Base-by-base conservation (phyloP, 1,140 invertebrate genomes). In the Drepana arcuata region DNA sequence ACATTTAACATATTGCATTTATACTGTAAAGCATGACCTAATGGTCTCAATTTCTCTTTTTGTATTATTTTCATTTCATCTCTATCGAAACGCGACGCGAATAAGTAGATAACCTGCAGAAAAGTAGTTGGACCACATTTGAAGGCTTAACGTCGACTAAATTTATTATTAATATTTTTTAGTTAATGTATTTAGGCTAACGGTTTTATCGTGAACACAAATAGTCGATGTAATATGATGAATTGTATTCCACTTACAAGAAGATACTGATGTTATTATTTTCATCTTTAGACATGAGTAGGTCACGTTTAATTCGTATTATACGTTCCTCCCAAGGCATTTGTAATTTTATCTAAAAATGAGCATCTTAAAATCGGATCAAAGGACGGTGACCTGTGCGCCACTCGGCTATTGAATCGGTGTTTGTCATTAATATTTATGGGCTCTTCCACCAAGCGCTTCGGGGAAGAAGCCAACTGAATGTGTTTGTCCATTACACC, bases 351-450 rank as follows among this genome's bases (percentile, higher is more conserved):
- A 55, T 48, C 52, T 47, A 35, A 51, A 64, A 67, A 67, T 67
- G 67, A 62, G 53, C 64, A 62, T 66, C 50, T 40, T 63, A 72
- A 65, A 75, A 74, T 70, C 64, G 68, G 59, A 78, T 71, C 60
- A 62, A 58, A 77, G 72, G 64, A 53, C 72, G 52, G 41, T 74
- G 72, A 75, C 67, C 75, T 57, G 52, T 68, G 64, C 67, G 48
- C 51, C 39, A 47, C 35, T 48, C 33, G 57, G 50, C 56, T 46
- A 64, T 66, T 63, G 53, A 68, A 62, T 64, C 49, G 53, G 29
- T 60, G 54, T 58, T 65, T 69, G 64, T 67, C 67, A 79, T 79
- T 75, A 75, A 75, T 79, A 74, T 73, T 75, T 72, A 75, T 70
- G 58, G 56, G 30, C 42, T 65, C 60, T 59, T 65, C 53, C 44